Evolutionary conservation across 1,140 invertebrate genomes (phyloP).

Genomic region (Prorops nasuta): DNA sequence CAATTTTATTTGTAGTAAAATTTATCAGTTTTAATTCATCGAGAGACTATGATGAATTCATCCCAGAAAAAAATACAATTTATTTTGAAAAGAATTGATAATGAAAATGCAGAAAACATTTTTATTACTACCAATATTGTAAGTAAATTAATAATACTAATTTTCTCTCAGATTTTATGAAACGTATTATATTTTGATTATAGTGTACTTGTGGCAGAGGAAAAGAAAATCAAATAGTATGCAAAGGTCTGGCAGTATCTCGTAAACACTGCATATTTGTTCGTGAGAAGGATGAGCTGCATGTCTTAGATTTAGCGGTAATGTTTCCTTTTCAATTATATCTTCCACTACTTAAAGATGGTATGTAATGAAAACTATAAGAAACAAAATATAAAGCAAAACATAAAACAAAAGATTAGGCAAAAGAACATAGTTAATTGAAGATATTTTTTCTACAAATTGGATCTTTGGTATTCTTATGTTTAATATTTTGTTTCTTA

Average conservation of each 20-base stretch:
- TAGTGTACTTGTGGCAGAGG: constrained; percentile 37
- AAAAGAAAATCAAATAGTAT: constrained; percentile 28
- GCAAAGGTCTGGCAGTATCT: constrained; percentile 29
- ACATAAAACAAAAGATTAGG: too few relatives aligned
- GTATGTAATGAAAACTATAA: background rate
- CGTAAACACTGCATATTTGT: constrained; percentile 36
- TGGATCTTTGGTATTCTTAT: too few relatives aligned
- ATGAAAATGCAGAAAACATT: too few relatives aligned
- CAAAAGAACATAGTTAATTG: too few relatives aligned
- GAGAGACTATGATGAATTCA: too few relatives aligned
- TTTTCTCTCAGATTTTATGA: background rate
- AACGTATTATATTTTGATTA: constrained; percentile 11
- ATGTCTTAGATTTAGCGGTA: constrained; percentile 31
- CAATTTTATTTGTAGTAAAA: too few relatives aligned
- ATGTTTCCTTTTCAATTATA: background rate
- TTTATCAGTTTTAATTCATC: too few relatives aligned
- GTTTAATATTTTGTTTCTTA: background rate
- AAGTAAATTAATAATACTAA: background rate
- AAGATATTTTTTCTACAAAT: too few relatives aligned
- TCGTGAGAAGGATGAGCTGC: constrained; percentile 11
- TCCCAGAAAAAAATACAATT: too few relatives aligned
- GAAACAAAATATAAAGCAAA: too few relatives aligned
- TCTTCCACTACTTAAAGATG: background rate
- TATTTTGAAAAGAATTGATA: too few relatives aligned
- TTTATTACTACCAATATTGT: background rate